Conservation (phyloP, 2,888 invertebrate species). For the Zeuzera pyrina region DNA sequence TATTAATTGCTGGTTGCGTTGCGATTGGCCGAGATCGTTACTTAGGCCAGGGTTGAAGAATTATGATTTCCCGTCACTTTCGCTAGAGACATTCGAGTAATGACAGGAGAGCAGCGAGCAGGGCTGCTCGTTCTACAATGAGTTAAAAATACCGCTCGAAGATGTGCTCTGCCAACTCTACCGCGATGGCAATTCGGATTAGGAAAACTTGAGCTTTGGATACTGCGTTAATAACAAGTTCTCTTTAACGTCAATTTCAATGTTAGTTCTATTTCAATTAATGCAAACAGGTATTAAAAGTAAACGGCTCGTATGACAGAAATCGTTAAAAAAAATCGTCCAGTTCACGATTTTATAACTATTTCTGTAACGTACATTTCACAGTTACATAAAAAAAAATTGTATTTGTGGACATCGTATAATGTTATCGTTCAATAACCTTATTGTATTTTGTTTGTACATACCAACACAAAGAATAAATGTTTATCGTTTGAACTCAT, state of each 20-base stretch:
- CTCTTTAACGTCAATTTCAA: constrained; percentile 24
- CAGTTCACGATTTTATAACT: too few relatives aligned
- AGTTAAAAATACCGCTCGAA: constrained; percentile 71
- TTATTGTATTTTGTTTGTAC: too few relatives aligned
- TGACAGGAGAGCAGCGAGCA: constrained; percentile 58
- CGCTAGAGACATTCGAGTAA: constrained; percentile 45
- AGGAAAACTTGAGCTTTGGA: constrained; percentile 62
- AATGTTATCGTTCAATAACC: too few relatives aligned
- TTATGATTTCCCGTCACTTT: constrained; percentile 50
- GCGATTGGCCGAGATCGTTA: neutral
- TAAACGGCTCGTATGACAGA: too few relatives aligned
- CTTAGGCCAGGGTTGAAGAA: neutral
- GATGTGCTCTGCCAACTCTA: constrained; percentile 69
- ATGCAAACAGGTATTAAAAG: too few relatives aligned
- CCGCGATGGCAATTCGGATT: constrained; percentile 44
- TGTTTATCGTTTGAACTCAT: too few relatives aligned
- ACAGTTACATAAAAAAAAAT: too few relatives aligned
- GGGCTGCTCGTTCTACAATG: constrained; percentile 64
- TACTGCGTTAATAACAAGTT: constrained; percentile 37
- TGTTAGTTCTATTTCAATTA: too few relatives aligned
- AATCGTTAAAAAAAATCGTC: too few relatives aligned
- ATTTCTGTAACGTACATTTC: too few relatives aligned
- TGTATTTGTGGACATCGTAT: too few relatives aligned
- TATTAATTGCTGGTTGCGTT: neutral
- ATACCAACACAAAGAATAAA: too few relatives aligned